Evolutionary conservation across 2,113 vertebrate genomes (phyloP).

Genomic region (Corythaixoides concolor): DNA sequence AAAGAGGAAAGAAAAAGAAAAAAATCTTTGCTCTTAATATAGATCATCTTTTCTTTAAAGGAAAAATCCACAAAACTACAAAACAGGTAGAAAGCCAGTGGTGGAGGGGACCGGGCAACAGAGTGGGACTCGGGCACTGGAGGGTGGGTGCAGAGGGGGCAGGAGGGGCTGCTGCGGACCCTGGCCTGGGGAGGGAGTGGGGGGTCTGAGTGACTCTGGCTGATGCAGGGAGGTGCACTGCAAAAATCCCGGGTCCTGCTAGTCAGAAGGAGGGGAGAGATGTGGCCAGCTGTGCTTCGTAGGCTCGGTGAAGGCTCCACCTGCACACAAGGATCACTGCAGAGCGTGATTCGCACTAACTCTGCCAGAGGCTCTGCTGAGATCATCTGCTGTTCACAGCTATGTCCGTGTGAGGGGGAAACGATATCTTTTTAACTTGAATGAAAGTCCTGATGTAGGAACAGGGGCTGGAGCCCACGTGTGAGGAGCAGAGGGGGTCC

Average conservation of each 20-base stretch:
- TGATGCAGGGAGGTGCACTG: background rate
- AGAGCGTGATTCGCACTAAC: background rate
- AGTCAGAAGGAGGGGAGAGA: accelerated
- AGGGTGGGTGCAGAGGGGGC: background rate
- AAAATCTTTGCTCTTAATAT: background rate
- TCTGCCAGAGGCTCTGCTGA: background rate
- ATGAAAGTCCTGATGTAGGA: background rate
- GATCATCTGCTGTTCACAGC: background rate
- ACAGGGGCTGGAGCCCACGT: background rate
- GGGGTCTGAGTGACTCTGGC: too few species aligned
- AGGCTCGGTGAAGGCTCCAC: background rate
- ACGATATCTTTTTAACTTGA: background rate
- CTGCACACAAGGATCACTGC: accelerated
- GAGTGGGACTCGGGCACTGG: background rate
- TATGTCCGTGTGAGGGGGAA: accelerated
- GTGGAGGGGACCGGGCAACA: background rate
- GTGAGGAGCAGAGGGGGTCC: background rate
- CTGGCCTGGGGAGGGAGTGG: background rate
- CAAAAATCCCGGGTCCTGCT: background rate
- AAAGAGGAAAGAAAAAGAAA: background rate
- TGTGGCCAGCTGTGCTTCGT: background rate
- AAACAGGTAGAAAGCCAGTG: accelerated
- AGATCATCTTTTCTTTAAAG: background rate
- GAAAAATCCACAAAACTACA: background rate
- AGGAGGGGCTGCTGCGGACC: accelerated